Conservation (phyloP, 2,797 vertebrate genomes). For the Girardinus metallicus region DNA sequence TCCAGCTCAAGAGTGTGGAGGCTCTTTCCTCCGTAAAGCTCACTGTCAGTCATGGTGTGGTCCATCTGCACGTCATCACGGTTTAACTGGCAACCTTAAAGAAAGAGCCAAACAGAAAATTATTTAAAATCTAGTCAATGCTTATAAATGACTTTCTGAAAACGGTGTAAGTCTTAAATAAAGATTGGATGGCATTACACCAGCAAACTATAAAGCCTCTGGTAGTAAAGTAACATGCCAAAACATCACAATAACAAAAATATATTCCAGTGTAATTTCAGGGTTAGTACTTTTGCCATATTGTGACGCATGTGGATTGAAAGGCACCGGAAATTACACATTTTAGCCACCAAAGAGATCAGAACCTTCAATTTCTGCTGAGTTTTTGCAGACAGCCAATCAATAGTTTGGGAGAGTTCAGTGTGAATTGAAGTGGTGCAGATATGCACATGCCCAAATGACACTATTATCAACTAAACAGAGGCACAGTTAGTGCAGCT, state of each 20-base stretch:
- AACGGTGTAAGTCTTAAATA: neutral
- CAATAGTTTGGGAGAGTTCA: neutral
- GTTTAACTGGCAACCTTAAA: constrained; percentile 88
- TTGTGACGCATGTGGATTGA: neutral
- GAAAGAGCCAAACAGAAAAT: constrained; percentile 34
- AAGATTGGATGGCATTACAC: neutral
- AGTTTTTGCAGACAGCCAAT: neutral
- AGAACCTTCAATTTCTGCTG: neutral
- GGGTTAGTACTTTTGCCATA: neutral
- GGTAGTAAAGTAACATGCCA: neutral
- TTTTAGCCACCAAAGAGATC: neutral
- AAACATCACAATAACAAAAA: neutral
- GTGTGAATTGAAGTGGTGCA: neutral
- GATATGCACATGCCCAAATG: neutral
- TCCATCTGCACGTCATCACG: constrained; percentile 92
- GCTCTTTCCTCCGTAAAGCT: constrained; percentile 88
- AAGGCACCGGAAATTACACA: neutral
- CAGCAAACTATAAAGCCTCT: neutral
- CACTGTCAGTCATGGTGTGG: constrained; percentile 87
- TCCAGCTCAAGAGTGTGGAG: constrained; percentile 94
- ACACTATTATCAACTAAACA: neutral
- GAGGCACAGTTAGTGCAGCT: neutral
- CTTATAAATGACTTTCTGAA: neutral
- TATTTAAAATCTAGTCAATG: neutral
- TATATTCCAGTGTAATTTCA: neutral